Base-by-base conservation (phyloP, 2,797 vertebrate species). In the Urocyon cinereoargenteus region DNA sequence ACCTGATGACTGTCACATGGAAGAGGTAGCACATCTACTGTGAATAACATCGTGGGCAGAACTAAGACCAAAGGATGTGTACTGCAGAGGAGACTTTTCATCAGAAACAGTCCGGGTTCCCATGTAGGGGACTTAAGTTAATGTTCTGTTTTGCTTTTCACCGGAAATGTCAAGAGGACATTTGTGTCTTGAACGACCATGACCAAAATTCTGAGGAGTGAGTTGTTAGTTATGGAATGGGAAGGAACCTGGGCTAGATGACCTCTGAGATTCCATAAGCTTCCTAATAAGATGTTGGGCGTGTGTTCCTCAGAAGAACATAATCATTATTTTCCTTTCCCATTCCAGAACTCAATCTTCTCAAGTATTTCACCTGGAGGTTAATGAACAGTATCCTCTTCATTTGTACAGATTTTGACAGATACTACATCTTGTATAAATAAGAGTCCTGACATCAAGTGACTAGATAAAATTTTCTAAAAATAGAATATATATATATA, bases 61-160 rank as follows among this genome's bases (percentile, higher is more conserved):
- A 64, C 62, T 13, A 19, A 36, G 66, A 72, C 45, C 82, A 66
- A 70, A 36, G 53, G 66, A 66, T 4, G 19, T 0, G 6, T 0
- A 61, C 0, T 16, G 7, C 0, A 34, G 53, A 77, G 62, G 26
- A 64, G 36, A 22, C 45, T n/a, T 64, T 31, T 49, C 64, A 6
- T 5, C 4, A 6, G 36, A n/a, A 24, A 6, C 0, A 26, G 64
- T 13, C 86, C 2, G 19, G 31, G 77, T 49, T 13, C 34, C 16
- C 0, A 0, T 0, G 10, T 0, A 10, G n/a, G n/a, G 24, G 1
- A 53, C 26, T 57, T 57, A 55, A 72, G 8, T 6, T 11, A 28
- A 18, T 0, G 34, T 15, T 26, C 16, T 53, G 9, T 13, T 14
- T 7, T 57, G n/a, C 40, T 59, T 68, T 18, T 68, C 8, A 6